phyloP scores from a whole-genome alignment of 2,113 vertebrate genomes.

The Rhipidura dahli region DNA sequence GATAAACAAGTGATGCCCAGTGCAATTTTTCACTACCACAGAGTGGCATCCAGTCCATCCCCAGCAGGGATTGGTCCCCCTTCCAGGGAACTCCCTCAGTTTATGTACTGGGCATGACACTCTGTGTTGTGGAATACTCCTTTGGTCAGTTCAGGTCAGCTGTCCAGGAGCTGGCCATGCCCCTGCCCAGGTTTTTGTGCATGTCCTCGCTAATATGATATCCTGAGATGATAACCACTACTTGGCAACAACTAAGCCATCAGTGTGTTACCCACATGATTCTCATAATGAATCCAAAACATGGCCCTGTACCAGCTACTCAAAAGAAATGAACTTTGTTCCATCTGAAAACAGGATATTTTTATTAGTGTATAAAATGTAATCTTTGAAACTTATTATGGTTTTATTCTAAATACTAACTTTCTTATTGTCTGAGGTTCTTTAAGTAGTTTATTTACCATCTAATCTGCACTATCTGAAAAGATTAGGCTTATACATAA shows the following conservation, averaged over 20 bases:
- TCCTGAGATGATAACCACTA: not conserved
- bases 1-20: not conserved
- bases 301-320: not conserved
- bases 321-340: not conserved
- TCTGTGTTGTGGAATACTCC: not conserved
- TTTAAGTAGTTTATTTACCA: not conserved
- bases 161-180: too few relatives aligned
- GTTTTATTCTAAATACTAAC: not conserved
- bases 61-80: rapidly evolving
- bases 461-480: not conserved
- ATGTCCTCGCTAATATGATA: not conserved
- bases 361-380: not conserved
- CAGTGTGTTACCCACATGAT: too few relatives aligned
- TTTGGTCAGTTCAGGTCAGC: not conserved
- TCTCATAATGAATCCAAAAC: not conserved
- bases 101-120: rapidly evolving
- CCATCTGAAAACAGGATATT: not conserved
- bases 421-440: not conserved
- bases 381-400: not conserved
- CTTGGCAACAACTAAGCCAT: not conserved
- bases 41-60: not conserved
- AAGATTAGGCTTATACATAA: not conserved
- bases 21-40: not conserved
- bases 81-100: not conserved
- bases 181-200: not conserved